Evolutionary conservation across 2,113 vertebrate species (phyloP).

Genomic region (Aptenodytes forsteri): DNA sequence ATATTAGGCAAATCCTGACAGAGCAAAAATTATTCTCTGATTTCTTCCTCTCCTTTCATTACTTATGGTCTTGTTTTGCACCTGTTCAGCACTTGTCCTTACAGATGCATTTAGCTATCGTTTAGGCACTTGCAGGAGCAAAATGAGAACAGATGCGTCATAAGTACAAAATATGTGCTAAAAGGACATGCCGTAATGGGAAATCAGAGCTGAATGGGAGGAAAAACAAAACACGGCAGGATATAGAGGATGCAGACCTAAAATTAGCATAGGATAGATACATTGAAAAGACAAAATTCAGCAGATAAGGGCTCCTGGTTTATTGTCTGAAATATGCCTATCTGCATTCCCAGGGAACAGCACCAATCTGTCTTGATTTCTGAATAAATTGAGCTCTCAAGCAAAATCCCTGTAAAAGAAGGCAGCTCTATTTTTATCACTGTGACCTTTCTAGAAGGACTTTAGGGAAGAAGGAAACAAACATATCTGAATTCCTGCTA

Average conservation of each 20-base stretch:
- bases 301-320: constrained; percentile 43
- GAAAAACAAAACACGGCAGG: constrained; percentile 17
- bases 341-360: constrained; percentile 49
- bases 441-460: constrained; percentile 54
- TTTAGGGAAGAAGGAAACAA: constrained; percentile 1
- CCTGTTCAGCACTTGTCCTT: constrained; percentile 30
- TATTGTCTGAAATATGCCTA: constrained; percentile 60
- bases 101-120: constrained; percentile 6
- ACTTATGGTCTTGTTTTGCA: constrained; percentile 31
- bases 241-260: constrained; percentile 21
- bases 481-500: background rate
- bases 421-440: constrained; percentile 40
- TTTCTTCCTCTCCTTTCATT: constrained; percentile 31
- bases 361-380: constrained; percentile 54
- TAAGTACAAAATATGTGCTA: constrained; percentile 44
- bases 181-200: background rate
- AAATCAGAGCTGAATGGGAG: constrained; percentile 40
- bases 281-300: constrained; percentile 25
- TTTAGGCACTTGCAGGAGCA: background rate
- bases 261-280: constrained; percentile 39
- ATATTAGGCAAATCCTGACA: background rate
- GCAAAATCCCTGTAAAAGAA: constrained; percentile 36
- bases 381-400: constrained; percentile 48
- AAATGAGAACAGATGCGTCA: constrained; percentile 38
- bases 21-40: constrained; percentile 6